Conservation (phyloP, 2,888 invertebrate species). For the Ornithoptera alexandrae region DNA sequence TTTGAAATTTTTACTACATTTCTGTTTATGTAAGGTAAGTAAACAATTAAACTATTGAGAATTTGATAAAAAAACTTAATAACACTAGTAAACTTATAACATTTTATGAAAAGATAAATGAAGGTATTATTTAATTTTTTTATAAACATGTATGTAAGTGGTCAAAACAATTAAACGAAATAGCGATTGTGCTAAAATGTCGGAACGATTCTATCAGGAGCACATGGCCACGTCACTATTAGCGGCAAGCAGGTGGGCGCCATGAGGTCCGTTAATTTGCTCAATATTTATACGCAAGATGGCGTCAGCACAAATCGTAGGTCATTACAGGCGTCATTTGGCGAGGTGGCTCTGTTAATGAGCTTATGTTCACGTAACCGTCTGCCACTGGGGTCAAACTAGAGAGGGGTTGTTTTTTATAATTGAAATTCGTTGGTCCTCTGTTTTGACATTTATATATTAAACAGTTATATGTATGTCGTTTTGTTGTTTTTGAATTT, state of each 20-base stretch:
- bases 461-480: background rate
- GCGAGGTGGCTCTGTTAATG: constrained; percentile 65
- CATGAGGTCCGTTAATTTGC: constrained; percentile 70
- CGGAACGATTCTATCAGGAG: constrained; percentile 44
- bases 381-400: constrained; percentile 25
- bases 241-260: constrained; percentile 61
- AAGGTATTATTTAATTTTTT: too few species aligned
- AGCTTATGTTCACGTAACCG: constrained; percentile 34
- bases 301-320: constrained; percentile 65
- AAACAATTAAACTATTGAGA: too few species aligned
- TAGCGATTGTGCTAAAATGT: constrained; percentile 22
- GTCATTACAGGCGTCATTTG: constrained; percentile 67
- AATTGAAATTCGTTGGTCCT: background rate
- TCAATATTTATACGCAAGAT: constrained; percentile 75
- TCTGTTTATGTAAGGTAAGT: too few species aligned
- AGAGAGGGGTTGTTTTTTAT: constrained; percentile 15
- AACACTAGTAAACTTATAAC: too few species aligned
- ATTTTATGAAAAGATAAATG: too few species aligned
- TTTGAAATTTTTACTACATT: too few species aligned
- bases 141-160: too few species aligned
- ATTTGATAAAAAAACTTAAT: too few species aligned
- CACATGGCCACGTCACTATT: constrained; percentile 53
- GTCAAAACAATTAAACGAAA: background rate
- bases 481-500: background rate
- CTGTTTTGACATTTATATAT: constrained; percentile 18